Conservation (phyloP, 1,140 invertebrate species). For the Nasonia longicornis region DNA sequence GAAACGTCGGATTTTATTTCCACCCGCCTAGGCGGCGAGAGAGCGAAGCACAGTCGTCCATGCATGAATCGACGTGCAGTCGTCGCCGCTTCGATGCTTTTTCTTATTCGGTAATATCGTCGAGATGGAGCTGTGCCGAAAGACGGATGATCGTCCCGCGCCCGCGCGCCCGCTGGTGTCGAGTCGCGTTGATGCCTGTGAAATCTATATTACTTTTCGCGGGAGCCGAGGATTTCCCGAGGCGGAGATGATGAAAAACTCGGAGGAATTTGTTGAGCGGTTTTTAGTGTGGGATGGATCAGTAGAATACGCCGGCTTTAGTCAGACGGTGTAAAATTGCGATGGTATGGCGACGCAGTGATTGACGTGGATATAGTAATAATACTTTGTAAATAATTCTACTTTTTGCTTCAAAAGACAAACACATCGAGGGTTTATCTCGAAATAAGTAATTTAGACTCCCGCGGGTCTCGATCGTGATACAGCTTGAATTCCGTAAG, state of each 20-base stretch:
- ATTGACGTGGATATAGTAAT: too few relatives aligned
- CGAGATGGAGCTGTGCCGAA: not conserved
- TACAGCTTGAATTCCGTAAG: not conserved
- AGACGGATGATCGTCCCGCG: not conserved
- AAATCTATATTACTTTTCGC: not conserved
- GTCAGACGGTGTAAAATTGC: not conserved
- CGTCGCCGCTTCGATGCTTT: not conserved
- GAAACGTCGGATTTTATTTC: conserved; percentile 31
- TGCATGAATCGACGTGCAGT: conserved; percentile 12
- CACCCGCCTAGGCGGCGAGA: not conserved
- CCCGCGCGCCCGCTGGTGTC: too few relatives aligned
- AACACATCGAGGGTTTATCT: not conserved
- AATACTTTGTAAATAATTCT: too few relatives aligned
- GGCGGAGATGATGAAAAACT: not conserved
- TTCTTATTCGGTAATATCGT: conserved; percentile 1
- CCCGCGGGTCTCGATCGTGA: not conserved
- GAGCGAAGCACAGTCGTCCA: not conserved
- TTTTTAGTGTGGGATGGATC: not conserved
- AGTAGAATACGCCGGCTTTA: not conserved
- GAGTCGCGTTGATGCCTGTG: not conserved
- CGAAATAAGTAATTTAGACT: not conserved
- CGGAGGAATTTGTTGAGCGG: not conserved
- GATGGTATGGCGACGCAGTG: too few relatives aligned
- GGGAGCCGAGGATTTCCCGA: not conserved
- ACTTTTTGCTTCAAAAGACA: too few relatives aligned